These are phyloP conservation scores for Lithophane ornitopus DNA, from an alignment of 2,888 invertebrate genomes.

Conservation along the genomic window DNA sequence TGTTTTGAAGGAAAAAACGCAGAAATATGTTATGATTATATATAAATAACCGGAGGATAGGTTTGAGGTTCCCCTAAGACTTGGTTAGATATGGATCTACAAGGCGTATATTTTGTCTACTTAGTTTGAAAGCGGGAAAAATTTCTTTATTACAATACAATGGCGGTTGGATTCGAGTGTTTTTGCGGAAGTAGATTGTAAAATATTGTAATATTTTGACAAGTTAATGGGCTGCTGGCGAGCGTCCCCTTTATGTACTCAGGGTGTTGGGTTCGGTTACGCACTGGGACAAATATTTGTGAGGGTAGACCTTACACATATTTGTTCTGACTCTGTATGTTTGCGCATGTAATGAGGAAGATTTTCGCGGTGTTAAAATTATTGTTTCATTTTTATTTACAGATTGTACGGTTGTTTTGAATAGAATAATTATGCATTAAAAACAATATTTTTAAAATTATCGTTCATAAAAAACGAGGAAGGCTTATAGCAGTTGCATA, in stretches of 20 bases:
- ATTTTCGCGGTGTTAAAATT: constrained; percentile 11
- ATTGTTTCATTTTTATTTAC: not conserved
- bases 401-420: not conserved
- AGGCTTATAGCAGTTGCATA: too few relatives aligned
- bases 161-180: constrained; percentile 30
- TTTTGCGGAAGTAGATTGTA: constrained; percentile 43
- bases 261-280: constrained; percentile 31
- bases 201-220: constrained; percentile 56
- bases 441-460: too few relatives aligned
- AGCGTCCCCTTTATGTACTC: constrained; percentile 29
- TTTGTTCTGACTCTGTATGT: constrained; percentile 45
- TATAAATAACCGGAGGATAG: constrained; percentile 65
- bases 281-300: constrained; percentile 52
- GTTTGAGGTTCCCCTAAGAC: constrained; percentile 61
- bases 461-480: too few relatives aligned
- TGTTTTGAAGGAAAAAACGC: constrained; percentile 52
- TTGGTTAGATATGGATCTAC: constrained; percentile 51
- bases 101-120: constrained; percentile 55
- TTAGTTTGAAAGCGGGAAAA: constrained; percentile 45
- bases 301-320: constrained; percentile 48
- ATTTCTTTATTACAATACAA: constrained; percentile 52
- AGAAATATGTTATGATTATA: constrained; percentile 69
- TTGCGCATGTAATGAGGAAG: constrained; percentile 33
- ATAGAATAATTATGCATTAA: not conserved
- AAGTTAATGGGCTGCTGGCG: constrained; percentile 38